phyloP scores from a whole-genome alignment of 1,140 invertebrate species.

The Acromyrmex charruanus region DNA sequence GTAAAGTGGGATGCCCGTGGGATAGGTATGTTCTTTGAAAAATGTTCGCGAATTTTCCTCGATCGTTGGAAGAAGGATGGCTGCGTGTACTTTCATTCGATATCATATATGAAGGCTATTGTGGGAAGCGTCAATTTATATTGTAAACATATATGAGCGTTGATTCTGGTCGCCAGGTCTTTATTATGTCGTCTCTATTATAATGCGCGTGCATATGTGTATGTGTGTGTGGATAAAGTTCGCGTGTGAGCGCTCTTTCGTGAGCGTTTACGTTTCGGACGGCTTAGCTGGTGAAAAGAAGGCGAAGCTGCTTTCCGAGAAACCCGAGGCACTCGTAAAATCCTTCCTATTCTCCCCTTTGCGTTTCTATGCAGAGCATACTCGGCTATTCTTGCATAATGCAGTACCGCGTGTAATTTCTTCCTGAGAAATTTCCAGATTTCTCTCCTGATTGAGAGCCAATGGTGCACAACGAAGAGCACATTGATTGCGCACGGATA shows the following conservation, averaged over 20 bases:
- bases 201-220: neutral
- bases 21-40: slow-evolving; percentile 33
- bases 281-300: slow-evolving; percentile 13
- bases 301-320: slow-evolving; percentile 12
- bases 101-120: slow-evolving; percentile 5
- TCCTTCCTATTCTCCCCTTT: slow-evolving; percentile 34
- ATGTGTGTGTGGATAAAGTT: neutral
- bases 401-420: slow-evolving; percentile 51
- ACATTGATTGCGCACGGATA: slow-evolving; percentile 52
- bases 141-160: slow-evolving; percentile 12
- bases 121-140: slow-evolving; percentile 33
- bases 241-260: slow-evolving; percentile 12
- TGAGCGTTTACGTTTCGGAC: slow-evolving; percentile 52
- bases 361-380: slow-evolving; percentile 38
- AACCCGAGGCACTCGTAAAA: slow-evolving; percentile 37
- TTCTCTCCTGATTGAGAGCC: slow-evolving; percentile 43
- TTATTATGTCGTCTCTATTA: neutral
- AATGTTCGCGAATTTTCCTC: slow-evolving; percentile 20
- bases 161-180: slow-evolving; percentile 5
- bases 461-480: slow-evolving; percentile 15
- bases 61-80: neutral
- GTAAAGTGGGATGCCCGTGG: slow-evolving; percentile 28
- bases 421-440: slow-evolving; percentile 65
- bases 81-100: neutral
- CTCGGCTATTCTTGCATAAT: slow-evolving; percentile 50